phyloP scores from a whole-genome alignment of 2,113 vertebrate genomes.

The Micronisus gabar region DNA sequence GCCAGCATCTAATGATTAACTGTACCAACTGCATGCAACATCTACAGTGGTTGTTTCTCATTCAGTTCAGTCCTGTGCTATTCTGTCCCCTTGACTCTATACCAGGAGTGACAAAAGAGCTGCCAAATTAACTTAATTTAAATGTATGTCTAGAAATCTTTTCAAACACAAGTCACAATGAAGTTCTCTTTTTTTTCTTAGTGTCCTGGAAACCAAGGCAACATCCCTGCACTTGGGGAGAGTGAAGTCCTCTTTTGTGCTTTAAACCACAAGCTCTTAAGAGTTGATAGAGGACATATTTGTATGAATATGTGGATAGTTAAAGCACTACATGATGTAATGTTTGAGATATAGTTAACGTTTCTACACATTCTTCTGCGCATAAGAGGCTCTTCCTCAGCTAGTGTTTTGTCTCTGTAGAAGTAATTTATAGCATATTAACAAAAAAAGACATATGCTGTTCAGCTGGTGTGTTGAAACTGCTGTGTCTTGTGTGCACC shows the following conservation, averaged over 20 bases:
- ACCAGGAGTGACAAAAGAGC: neutral
- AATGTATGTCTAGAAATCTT: neutral
- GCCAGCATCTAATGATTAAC: neutral
- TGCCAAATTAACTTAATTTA: neutral
- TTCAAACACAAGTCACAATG: neutral
- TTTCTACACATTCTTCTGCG: neutral
- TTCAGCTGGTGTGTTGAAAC: neutral
- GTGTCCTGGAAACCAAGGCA: neutral
- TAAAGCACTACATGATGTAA: neutral
- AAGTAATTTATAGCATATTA: neutral
- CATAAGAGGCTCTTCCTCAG: neutral
- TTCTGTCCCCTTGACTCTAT: neutral
- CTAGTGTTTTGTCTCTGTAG: neutral
- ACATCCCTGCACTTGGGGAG: fast-evolving
- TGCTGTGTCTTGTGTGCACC: neutral
- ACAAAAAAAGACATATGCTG: neutral
- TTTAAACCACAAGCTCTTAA: neutral
- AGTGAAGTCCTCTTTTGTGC: neutral
- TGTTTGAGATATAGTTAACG: neutral
- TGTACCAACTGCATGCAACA: neutral
- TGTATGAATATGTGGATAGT: neutral
- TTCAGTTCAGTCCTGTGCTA: neutral
- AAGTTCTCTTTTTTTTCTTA: neutral
- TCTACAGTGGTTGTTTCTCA: neutral
- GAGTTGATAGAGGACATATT: neutral